Evolutionary conservation across 2,113 vertebrate species (phyloP).

Genomic region (Pterocles burchelli): DNA sequence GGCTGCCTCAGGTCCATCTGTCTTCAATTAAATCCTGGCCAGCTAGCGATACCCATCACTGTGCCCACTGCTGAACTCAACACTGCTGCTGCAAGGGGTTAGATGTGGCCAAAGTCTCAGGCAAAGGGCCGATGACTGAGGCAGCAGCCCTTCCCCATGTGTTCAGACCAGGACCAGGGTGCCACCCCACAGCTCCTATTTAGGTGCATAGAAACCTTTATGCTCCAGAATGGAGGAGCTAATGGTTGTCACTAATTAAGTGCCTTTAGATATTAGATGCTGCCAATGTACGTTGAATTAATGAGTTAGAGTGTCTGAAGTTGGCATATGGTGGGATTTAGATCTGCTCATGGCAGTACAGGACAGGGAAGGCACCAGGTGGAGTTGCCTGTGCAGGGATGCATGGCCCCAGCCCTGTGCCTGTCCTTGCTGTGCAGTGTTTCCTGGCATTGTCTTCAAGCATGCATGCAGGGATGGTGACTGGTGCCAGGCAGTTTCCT

Average conservation of each 20-base stretch:
- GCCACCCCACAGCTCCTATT: neutral
- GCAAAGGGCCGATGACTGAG: neutral
- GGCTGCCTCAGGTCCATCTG: slow-evolving; percentile 10
- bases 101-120: neutral
- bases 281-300: neutral
- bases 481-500: neutral
- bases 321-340: neutral
- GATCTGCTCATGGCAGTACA: neutral
- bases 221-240: neutral
- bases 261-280: neutral
- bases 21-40: slow-evolving; percentile 15
- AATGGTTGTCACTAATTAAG: neutral
- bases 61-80: neutral
- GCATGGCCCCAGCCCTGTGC: neutral
- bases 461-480: neutral
- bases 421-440: neutral
- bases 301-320: neutral
- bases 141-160: neutral
- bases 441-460: neutral
- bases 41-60: neutral
- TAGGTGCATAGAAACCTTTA: neutral
- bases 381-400: neutral
- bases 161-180: neutral
- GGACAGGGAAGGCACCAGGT: neutral
- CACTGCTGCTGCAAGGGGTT: neutral